A percentile compares a stretch with the other conserved stretches of the same genome.
Conservation (phyloP, 2,888 invertebrate genomes). For the Frankliniella intonsa region DNA sequence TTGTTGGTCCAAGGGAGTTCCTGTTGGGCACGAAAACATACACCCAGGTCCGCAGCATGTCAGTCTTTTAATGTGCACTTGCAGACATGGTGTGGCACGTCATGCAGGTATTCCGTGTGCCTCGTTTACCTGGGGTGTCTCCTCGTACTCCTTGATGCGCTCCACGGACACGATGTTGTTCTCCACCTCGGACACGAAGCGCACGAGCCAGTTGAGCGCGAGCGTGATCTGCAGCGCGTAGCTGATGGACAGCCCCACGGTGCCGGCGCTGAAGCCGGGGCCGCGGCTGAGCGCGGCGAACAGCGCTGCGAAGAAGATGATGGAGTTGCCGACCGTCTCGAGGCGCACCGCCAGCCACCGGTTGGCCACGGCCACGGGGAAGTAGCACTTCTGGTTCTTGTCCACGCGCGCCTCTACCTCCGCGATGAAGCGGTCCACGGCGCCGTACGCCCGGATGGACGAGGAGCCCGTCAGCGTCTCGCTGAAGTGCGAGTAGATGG, state of each 20-base stretch:
- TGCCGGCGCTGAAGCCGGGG: conserved; percentile 43
- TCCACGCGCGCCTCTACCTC: conserved; percentile 88
- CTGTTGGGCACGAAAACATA: background rate
- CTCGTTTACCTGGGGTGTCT: conserved; percentile 42
- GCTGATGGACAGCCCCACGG: conserved; percentile 54
- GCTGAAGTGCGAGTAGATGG: conserved; percentile 93
- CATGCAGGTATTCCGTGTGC: background rate
- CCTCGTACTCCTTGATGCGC: conserved; percentile 55
- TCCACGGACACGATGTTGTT: conserved; percentile 60
- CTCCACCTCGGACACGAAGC: conserved; percentile 55
- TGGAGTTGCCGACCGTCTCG: conserved; percentile 53
- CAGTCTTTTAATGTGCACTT: background rate
- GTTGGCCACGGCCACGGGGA: conserved; percentile 61
- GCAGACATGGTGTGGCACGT: too few relatives aligned
- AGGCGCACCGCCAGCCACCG: conserved; percentile 50
- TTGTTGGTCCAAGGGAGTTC: conserved; percentile 29
- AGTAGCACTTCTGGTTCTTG: conserved; percentile 84
- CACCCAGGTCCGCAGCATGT: background rate
- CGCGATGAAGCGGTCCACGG: conserved; percentile 71
- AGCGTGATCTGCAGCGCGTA: conserved; percentile 51
- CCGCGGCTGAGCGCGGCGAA: conserved; percentile 51
- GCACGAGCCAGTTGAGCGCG: conserved; percentile 54
- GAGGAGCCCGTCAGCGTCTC: conserved; percentile 72
- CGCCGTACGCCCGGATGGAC: conserved; percentile 79
- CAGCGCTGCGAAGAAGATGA: conserved; percentile 54